Evolutionary conservation across 2,888 invertebrate genomes (phyloP).

Genomic region (Macrophya annulata): DNA sequence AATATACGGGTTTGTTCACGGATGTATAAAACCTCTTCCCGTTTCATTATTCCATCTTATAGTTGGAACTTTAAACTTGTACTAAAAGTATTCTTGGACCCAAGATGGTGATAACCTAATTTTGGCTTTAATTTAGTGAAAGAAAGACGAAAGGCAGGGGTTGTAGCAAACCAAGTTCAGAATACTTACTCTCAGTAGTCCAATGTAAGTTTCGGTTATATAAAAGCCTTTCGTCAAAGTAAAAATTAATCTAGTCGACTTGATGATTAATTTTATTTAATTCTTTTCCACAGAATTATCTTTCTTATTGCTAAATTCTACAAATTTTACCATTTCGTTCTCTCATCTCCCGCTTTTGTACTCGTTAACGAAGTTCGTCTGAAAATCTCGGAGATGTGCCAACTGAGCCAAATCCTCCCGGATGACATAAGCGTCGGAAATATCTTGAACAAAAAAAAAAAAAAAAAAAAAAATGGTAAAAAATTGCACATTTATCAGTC

Average conservation of each 20-base stretch:
- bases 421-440: conserved; percentile 5
- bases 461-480: not conserved
- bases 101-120: conserved; percentile 24
- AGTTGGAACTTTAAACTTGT: conserved; percentile 4
- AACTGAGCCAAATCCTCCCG: not conserved
- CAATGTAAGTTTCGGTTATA: not conserved
- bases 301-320: not conserved
- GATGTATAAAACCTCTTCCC: conserved; percentile 7
- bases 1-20: not conserved
- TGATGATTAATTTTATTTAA: not conserved
- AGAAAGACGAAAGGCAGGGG: not conserved
- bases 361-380: conserved; percentile 9
- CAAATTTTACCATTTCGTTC: not conserved
- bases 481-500: not conserved
- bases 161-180: not conserved
- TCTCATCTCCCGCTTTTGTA: not conserved
- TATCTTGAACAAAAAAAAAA: not conserved
- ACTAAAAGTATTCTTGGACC: conserved; percentile 24
- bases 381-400: not conserved
- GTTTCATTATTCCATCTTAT: conserved; percentile 1
- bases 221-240: not conserved
- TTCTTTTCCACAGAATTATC: not conserved
- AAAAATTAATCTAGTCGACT: not conserved
- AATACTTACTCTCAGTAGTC: not conserved
- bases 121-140: not conserved